A percentile compares a stretch with the other conserved stretches of the same genome.
These are phyloP conservation scores for Plestiodon gilberti DNA, from an alignment of 2,113 vertebrate species.

Conservation along the genomic window DNA sequence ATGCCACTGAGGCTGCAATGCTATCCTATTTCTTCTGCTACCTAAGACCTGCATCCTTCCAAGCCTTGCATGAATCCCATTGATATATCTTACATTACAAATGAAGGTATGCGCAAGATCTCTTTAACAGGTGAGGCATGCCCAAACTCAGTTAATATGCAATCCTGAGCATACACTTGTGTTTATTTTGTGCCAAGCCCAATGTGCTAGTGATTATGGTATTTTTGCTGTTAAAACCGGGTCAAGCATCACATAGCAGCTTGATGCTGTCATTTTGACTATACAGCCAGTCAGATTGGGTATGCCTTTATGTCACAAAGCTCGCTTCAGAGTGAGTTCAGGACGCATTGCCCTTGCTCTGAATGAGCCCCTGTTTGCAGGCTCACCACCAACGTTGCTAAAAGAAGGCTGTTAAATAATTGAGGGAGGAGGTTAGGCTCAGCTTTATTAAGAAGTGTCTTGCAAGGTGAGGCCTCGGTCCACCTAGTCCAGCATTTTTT, in stretches of 20 bases:
- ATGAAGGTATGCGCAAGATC: no score
- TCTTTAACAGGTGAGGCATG: no score
- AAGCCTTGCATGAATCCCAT: not conserved
- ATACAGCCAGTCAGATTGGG: not conserved
- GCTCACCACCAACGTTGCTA: no score
- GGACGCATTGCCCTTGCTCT: not conserved
- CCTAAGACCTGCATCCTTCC: not conserved
- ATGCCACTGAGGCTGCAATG: not conserved
- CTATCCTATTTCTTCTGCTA: not conserved
- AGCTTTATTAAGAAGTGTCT: not conserved
- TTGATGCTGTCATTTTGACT: no score
- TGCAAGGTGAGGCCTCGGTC: not conserved
- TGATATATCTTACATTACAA: no score
- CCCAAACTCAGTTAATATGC: no score
- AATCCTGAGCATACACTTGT: no score
- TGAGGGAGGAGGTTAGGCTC: not conserved
- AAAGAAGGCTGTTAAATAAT: not conserved
- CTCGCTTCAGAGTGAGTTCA: not conserved
- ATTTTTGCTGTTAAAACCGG: not conserved
- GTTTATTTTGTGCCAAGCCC: no score
- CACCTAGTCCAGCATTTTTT: not conserved
- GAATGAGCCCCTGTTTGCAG: not conserved
- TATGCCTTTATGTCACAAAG: not conserved
- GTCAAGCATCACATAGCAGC: no score
- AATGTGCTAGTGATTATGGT: not conserved